Conservation (phyloP, 2,113 vertebrate species). For the Cynoglossus semilaevis region DNA sequence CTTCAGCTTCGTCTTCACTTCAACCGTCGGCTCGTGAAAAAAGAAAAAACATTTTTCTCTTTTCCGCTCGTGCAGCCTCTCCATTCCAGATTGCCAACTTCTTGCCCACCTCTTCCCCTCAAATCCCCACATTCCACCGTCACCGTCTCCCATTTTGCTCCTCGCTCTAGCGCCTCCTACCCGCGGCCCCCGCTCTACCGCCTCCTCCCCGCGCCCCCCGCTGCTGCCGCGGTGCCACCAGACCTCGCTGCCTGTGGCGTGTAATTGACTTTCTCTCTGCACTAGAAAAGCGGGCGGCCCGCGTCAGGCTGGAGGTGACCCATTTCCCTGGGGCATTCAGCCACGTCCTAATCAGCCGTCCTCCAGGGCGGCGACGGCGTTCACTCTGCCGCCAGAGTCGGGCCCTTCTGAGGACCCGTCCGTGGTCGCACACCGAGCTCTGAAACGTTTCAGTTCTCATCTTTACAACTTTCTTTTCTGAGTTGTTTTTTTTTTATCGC, state of each 20-base stretch:
- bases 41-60: not conserved
- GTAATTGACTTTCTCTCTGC: constrained; percentile 76
- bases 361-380: constrained; percentile 69
- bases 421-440: constrained; percentile 26
- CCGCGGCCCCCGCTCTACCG: constrained; percentile 57
- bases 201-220: constrained; percentile 50
- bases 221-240: constrained; percentile 62
- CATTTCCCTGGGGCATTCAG: constrained; percentile 79
- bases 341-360: constrained; percentile 73
- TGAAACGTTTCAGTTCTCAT: constrained; percentile 42
- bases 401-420: constrained; percentile 65
- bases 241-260: constrained; percentile 70
- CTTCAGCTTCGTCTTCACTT: not conserved
- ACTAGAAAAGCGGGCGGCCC: constrained; percentile 64
- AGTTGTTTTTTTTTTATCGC: constrained; percentile 9
- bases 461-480: no score
- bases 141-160: constrained; percentile 34
- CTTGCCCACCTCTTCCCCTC: constrained; percentile 12
- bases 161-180: constrained; percentile 35
- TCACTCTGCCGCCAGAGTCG: constrained; percentile 73
- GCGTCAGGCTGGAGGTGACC: constrained; percentile 76
- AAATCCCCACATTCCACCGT: constrained; percentile 26
- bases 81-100: constrained; percentile 25
- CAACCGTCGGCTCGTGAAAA: no score
- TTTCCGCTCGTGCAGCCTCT: not conserved